phyloP scores from a whole-genome alignment of 1,140 invertebrate species.

The Bombus polaris region DNA sequence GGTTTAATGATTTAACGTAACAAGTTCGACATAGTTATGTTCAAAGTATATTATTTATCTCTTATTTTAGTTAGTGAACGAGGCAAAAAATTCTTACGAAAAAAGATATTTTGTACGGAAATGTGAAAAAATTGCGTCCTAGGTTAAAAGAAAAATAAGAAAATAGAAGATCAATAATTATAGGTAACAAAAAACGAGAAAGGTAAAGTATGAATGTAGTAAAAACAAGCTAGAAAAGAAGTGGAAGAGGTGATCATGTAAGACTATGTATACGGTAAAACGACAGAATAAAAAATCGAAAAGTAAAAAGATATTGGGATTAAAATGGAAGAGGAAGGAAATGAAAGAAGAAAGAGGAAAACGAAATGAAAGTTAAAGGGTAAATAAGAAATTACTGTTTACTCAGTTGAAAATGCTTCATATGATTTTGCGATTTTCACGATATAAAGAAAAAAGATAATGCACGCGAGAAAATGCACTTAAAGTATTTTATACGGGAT shows the following conservation, averaged over 20 bases:
- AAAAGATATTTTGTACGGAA: not conserved
- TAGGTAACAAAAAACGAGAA: too few species aligned
- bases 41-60: not conserved
- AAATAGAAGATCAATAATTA: not conserved
- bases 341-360: not conserved
- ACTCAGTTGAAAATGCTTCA: not conserved
- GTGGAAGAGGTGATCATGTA: not conserved
- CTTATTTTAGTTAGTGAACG: not conserved
- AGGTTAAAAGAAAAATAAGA: not conserved
- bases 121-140: not conserved
- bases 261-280: not conserved
- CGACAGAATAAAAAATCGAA: not conserved
- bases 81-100: not conserved
- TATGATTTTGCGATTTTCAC: not conserved
- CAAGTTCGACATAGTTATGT: not conserved
- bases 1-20: not conserved
- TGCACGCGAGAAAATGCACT: not conserved
- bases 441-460: not conserved
- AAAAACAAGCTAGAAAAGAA: not conserved
- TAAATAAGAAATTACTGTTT: not conserved
- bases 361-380: not conserved
- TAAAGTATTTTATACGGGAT: not conserved
- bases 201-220: not conserved
- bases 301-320: not conserved
- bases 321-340: slow-evolving; percentile 30